These are phyloP conservation scores for Phainopepla nitens DNA, from an alignment of 2,113 vertebrate species.

Conservation along the genomic window DNA sequence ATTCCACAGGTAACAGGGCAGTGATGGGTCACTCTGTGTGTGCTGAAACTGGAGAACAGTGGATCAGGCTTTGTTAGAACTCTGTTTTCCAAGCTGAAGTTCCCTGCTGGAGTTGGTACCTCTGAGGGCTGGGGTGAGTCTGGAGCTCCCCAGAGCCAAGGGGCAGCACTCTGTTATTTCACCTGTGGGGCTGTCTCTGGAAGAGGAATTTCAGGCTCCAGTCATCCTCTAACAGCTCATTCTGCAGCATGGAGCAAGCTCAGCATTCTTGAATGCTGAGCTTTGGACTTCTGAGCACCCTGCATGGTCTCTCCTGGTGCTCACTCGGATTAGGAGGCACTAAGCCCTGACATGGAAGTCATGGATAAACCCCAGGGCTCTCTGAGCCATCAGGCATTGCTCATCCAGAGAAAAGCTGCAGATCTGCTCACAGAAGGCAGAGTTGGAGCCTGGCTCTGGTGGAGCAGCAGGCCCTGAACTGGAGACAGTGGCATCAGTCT, in stretches of 20 bases:
- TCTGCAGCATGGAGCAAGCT: neutral
- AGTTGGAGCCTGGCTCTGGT: neutral
- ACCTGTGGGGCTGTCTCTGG: neutral
- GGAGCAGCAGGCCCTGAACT: neutral
- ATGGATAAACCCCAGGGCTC: neutral
- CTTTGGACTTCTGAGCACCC: neutral
- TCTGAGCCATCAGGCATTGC: neutral
- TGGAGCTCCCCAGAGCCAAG: neutral
- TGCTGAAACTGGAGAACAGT: neutral
- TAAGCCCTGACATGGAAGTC: neutral
- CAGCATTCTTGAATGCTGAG: rapidly evolving
- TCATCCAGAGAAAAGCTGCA: neutral
- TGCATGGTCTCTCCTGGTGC: rapidly evolving
- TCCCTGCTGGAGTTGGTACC: neutral
- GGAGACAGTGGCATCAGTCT: neutral
- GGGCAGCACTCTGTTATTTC: rapidly evolving
- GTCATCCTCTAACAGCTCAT: neutral
- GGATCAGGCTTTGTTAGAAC: neutral
- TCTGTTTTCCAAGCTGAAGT: neutral
- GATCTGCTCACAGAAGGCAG: neutral
- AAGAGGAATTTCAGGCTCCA: neutral
- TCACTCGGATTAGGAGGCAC: rapidly evolving
- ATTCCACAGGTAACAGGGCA: neutral
- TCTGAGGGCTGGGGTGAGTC: neutral
- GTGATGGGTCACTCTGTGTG: neutral